Percentiles rank a stretch among this genome's conserved stretches.
Evolutionary conservation across 1,140 invertebrate genomes (phyloP).

Genomic region (Zaprionus davidi): DNA sequence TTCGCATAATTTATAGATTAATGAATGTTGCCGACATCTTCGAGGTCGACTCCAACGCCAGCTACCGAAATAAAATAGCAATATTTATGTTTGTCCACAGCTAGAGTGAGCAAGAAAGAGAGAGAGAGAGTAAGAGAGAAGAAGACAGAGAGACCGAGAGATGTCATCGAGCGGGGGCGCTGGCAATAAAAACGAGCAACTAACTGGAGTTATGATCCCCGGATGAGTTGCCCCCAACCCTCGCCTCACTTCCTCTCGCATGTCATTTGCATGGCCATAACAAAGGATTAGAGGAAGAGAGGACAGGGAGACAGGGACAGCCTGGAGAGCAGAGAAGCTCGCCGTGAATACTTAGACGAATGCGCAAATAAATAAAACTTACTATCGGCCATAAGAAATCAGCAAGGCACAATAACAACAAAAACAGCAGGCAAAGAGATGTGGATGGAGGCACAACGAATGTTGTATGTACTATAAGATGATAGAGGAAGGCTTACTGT

Average conservation of each 20-base stretch:
- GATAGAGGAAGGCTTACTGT: background rate
- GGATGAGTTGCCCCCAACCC: conserved; percentile 45
- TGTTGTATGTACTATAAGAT: too few species aligned
- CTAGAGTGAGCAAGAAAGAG: background rate
- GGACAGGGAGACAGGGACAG: conserved; percentile 17
- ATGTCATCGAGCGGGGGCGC: conserved; percentile 47
- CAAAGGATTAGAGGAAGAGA: conserved; percentile 23
- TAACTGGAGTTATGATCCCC: conserved; percentile 57
- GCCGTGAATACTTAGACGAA: conserved; percentile 35
- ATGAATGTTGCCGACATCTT: conserved; percentile 67
- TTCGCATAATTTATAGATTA: conserved; percentile 83
- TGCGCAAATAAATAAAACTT: conserved; percentile 67
- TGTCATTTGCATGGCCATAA: conserved; percentile 35
- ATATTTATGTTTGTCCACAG: conserved; percentile 64
- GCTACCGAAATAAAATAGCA: conserved; percentile 80
- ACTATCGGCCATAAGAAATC: conserved; percentile 63
- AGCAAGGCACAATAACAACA: conserved; percentile 16
- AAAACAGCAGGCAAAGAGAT: background rate
- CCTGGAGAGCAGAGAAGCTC: background rate
- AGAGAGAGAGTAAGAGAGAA: background rate
- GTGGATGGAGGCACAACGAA: too few species aligned
- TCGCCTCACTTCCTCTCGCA: conserved; percentile 41
- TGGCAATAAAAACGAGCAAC: conserved; percentile 16
- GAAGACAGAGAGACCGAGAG: background rate
- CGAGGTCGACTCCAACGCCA: conserved; percentile 51